Percentiles rank a stretch among this genome's conserved stretches.
phyloP scores from a whole-genome alignment of 1,140 invertebrate genomes.

The Antheraea pernyi region DNA sequence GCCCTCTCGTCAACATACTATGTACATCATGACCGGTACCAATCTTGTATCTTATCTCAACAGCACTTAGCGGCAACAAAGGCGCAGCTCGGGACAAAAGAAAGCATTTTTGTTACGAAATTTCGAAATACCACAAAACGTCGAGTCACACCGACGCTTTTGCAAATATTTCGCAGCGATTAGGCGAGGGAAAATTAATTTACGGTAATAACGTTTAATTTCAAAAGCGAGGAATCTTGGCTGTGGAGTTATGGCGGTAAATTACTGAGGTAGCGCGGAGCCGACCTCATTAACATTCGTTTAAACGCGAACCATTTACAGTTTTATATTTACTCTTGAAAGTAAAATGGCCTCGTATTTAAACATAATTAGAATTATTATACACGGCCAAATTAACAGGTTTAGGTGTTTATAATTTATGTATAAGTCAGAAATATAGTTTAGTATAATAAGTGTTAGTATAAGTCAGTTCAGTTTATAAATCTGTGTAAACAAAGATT shows the following conservation, averaged over 20 bases:
- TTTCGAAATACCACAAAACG: conserved; percentile 1
- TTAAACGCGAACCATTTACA: conserved; percentile 8
- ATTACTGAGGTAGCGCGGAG: conserved; percentile 51
- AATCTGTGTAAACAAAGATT: no score
- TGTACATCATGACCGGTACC: conserved; percentile 10
- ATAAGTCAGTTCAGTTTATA: no score
- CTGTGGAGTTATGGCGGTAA: conserved; percentile 50
- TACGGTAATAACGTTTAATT: conserved; percentile 35
- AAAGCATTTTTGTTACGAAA: background rate
- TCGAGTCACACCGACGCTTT: background rate
- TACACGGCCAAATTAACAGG: no score
- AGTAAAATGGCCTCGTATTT: no score
- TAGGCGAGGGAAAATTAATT: conserved; percentile 1
- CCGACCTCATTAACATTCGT: conserved; percentile 46
- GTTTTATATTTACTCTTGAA: conserved; percentile 48
- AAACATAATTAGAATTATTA: no score
- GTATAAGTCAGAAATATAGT: no score
- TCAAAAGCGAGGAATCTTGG: conserved; percentile 52
- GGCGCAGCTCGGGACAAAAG: background rate
- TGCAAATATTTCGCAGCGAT: background rate
- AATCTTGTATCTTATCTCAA: conserved; percentile 32
- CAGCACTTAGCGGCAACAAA: conserved; percentile 32
- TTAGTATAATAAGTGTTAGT: no score
- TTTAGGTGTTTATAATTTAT: no score
- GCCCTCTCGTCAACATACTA: background rate